These are phyloP conservation scores for Dolichomitus sp. DNA, from an alignment of 2,888 invertebrate species.

Conservation along the genomic window DNA sequence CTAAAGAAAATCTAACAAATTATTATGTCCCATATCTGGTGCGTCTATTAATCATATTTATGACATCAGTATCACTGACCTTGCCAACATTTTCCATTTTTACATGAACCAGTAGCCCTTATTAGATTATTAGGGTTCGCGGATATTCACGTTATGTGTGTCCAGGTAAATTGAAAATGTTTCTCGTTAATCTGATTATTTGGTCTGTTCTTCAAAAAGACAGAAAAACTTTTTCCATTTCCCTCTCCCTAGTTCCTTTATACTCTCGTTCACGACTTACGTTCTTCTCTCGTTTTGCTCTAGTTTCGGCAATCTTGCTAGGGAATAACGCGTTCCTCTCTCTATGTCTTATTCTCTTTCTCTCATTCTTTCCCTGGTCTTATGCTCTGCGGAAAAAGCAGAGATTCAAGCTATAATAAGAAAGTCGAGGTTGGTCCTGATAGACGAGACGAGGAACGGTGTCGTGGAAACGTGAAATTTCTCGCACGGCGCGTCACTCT, in stretches of 20 bases:
- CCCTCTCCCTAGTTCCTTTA: conserved; percentile 25
- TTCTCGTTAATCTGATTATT: conserved; percentile 54
- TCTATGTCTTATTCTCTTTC: not conserved
- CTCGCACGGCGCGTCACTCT: conserved; percentile 44
- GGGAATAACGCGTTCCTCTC: conserved; percentile 30
- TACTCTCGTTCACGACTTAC: conserved; percentile 45
- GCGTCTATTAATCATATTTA: no score
- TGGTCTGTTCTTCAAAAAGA: conserved; percentile 51
- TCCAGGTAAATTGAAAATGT: conserved; percentile 20
- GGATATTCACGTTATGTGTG: conserved; percentile 4
- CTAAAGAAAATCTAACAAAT: no score
- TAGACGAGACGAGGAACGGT: conserved; percentile 47
- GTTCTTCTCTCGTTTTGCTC: conserved; percentile 45
- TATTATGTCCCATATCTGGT: no score
- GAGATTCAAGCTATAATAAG: conserved; percentile 59
- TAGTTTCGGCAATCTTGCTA: conserved; percentile 44
- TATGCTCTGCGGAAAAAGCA: conserved; percentile 30
- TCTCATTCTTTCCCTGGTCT: not conserved
- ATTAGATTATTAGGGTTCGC: not conserved
- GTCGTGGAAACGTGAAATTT: conserved; percentile 39
- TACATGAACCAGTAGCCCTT: not conserved
- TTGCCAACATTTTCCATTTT: not conserved
- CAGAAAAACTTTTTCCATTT: conserved; percentile 63
- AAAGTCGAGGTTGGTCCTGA: conserved; percentile 49
- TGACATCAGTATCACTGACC: not conserved